phyloP scores from a whole-genome alignment of 1,140 invertebrate species.

The Pantala flavescens region DNA sequence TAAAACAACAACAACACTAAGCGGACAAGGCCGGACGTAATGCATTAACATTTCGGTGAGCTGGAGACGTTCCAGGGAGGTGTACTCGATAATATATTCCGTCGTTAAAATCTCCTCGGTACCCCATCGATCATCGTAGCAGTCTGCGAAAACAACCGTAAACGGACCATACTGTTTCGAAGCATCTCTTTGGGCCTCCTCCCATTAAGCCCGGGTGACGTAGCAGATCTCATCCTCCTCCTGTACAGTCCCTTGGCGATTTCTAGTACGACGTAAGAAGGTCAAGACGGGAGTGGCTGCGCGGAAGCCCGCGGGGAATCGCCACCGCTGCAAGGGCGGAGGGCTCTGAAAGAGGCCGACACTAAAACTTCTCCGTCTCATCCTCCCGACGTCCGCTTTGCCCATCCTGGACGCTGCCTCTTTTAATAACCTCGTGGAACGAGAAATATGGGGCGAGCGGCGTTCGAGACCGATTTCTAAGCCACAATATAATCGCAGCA shows the following conservation, averaged over 20 bases:
- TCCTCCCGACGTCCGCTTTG: too few relatives aligned
- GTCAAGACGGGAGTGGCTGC: neutral
- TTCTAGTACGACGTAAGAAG: neutral
- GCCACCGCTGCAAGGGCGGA: neutral
- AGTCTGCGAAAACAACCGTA: neutral
- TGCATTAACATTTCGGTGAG: neutral
- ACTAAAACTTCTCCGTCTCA: neutral
- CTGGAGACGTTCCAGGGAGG: neutral
- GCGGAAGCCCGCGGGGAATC: neutral
- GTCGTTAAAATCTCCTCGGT: neutral
- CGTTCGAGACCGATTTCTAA: too few relatives aligned
- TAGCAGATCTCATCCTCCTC: neutral
- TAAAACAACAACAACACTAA: too few relatives aligned
- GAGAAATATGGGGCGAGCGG: too few relatives aligned
- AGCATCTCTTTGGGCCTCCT: neutral
- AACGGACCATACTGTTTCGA: neutral
- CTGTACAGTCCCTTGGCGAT: neutral
- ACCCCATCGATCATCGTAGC: neutral
- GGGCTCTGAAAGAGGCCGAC: neutral
- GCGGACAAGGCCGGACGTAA: too few relatives aligned
- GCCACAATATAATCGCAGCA: too few relatives aligned
- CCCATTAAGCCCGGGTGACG: neutral
- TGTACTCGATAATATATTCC: neutral
- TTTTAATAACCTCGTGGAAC: too few relatives aligned
- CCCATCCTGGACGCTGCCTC: too few relatives aligned